Evolutionary conservation across 2,888 invertebrate genomes (phyloP).

Genomic region (Lasioglossum pauxillum): DNA sequence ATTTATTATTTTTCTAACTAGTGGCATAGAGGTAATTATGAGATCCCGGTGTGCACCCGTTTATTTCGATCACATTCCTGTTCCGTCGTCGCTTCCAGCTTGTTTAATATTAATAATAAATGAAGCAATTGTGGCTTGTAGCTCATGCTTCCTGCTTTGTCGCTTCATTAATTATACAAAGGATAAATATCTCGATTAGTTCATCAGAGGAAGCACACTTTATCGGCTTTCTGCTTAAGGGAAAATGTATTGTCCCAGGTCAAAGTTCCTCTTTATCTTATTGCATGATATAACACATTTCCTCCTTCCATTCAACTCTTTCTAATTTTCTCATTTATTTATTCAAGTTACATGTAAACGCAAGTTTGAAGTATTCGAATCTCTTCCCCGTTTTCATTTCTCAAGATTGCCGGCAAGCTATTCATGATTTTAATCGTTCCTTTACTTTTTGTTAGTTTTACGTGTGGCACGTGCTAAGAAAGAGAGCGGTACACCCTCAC

Average conservation of each 20-base stretch:
- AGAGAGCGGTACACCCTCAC: constrained; percentile 79
- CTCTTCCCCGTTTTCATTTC: background rate
- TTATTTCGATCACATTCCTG: constrained; percentile 30
- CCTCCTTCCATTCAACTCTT: constrained; percentile 21
- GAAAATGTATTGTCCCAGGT: constrained; percentile 33
- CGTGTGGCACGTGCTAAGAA: constrained; percentile 81
- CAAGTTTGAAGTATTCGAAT: constrained; percentile 7
- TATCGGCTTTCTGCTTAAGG: constrained; percentile 8
- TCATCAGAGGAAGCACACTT: constrained; percentile 26
- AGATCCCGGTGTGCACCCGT: constrained; percentile 54
- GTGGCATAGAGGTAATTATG: constrained; percentile 83
- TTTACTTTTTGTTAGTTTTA: constrained; percentile 79
- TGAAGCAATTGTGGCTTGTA: constrained; percentile 8
- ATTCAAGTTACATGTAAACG: background rate
- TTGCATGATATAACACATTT: constrained; percentile 40
- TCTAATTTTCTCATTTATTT: constrained; percentile 23
- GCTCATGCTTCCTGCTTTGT: constrained; percentile 31
- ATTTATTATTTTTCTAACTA: constrained; percentile 81
- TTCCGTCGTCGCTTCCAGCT: constrained; percentile 51
- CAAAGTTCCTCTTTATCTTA: constrained; percentile 31
- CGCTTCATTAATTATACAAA: constrained; percentile 36
- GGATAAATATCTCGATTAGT: constrained; percentile 32
- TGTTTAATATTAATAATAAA: constrained; percentile 37
- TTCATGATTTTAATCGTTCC: constrained; percentile 47
- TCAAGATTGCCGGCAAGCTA: background rate